phyloP scores from a whole-genome alignment of 1,140 invertebrate species.

The Coelopa frigida region DNA sequence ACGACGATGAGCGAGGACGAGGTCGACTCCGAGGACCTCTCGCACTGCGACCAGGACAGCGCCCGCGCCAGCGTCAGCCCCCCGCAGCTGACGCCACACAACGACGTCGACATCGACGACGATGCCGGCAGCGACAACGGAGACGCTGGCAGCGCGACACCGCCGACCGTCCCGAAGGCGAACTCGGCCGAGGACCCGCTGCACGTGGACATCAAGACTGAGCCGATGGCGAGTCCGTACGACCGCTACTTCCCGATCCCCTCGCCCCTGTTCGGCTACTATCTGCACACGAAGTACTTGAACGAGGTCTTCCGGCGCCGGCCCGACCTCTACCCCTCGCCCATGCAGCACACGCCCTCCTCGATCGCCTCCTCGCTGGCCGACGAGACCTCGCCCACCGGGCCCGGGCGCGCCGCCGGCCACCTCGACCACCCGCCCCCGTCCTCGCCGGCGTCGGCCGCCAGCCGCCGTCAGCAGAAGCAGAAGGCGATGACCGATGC shows the following conservation, averaged over 20 bases:
- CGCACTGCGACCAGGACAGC: constrained; percentile 31
- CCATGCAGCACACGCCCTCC: constrained; percentile 39
- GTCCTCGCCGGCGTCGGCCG: not conserved
- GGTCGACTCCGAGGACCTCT: constrained; percentile 30
- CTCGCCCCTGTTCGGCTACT: constrained; percentile 61
- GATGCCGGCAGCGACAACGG: not conserved
- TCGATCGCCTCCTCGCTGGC: constrained; percentile 31
- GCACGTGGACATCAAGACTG: constrained; percentile 47
- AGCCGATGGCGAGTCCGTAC: constrained; percentile 48
- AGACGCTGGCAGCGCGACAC: constrained; percentile 15
- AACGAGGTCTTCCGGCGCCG: constrained; percentile 59
- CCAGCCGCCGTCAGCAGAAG: constrained; percentile 6
- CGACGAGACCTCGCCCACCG: constrained; percentile 32
- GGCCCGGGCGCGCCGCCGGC: constrained; percentile 3
- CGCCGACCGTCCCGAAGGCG: constrained; percentile 24
- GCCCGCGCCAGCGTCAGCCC: constrained; percentile 41
- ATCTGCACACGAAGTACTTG: constrained; percentile 65
- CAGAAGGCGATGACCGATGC: too few species aligned
- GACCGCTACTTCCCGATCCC: constrained; percentile 55
- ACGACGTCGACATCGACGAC: constrained; percentile 15
- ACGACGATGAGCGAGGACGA: constrained; percentile 21
- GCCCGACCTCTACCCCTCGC: constrained; percentile 62
- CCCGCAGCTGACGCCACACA: constrained; percentile 17
- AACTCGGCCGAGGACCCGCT: constrained; percentile 41
- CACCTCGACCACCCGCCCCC: constrained; percentile 8